A percentile compares a stretch with the other conserved stretches of the same genome.
These are phyloP conservation scores for Urechis unicinctus DNA, from an alignment of 2,888 invertebrate genomes.

Conservation along the genomic window DNA sequence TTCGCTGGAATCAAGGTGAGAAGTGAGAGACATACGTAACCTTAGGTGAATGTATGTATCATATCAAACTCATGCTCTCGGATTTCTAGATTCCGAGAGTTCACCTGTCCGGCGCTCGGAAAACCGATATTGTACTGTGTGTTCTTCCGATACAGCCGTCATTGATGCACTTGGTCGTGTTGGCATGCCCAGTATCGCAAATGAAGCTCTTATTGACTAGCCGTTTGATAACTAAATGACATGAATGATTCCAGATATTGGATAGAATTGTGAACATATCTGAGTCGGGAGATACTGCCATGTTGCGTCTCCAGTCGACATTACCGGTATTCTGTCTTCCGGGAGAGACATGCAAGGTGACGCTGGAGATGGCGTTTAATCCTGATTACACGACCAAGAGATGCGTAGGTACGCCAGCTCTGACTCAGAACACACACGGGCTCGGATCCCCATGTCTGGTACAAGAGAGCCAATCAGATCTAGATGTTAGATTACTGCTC, in stretches of 20 bases:
- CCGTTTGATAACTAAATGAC: neutral
- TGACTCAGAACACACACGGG: no score
- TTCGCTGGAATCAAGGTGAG: slow-evolving; percentile 21
- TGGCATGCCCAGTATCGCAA: neutral
- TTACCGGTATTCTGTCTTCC: slow-evolving; percentile 18
- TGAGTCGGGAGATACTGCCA: slow-evolving; percentile 13
- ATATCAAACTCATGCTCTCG: no score
- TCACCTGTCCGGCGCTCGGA: no score
- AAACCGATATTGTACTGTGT: no score
- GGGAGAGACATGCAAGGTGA: slow-evolving; percentile 15
- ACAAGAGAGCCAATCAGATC: slow-evolving; percentile 5
- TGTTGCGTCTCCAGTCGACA: slow-evolving; percentile 15
- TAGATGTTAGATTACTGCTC: no score
- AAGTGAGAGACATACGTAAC: neutral
- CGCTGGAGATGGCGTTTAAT: slow-evolving; percentile 17
- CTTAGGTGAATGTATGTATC: no score
- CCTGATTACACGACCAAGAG: slow-evolving; percentile 3
- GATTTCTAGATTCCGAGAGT: no score
- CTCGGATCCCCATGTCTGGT: slow-evolving; percentile 1
- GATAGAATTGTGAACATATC: slow-evolving; percentile 10
- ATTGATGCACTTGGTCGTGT: no score
- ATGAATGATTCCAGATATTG: neutral
- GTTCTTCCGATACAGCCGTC: no score
- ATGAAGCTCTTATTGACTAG: neutral
- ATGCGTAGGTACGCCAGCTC: slow-evolving; percentile 12